Base-by-base conservation (phyloP, 2,797 vertebrate species). In the Adelosebastes latens region DNA sequence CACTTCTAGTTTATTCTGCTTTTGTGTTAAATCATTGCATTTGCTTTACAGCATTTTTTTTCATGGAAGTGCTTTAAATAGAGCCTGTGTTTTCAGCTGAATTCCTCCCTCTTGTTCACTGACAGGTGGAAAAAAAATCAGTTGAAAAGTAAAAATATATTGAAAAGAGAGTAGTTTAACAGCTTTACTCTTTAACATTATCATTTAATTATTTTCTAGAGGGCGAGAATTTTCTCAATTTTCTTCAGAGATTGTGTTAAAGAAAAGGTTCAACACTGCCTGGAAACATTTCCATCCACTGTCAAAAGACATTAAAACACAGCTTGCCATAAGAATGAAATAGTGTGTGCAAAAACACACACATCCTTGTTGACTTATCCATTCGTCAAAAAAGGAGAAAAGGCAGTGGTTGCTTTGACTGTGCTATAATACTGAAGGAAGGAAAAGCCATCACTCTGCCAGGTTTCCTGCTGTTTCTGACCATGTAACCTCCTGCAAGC, bases 391-490 rank as follows among this genome's bases (percentile, higher is more conserved):
- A 68, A 25, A 24, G 27, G 24, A 53, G 22, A 56, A 42, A 55
- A 65, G 46, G 11, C 20, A 62, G 12, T 13, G 24, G 56, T 46
- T 72, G 59, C 61, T 85, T 61, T 76, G 68, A 66, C 39, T 72
- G 1, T 62, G 72, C 39, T 31, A 46, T 79, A 70, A 82, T 58
- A 61, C 29, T 20, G 46, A 49, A 49, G 46, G 60, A 39, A 52
- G 32, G 46, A 75, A 75, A 64, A 83, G 77, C 36, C 72, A 58
- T 77, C 69, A 71, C 81, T 76, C 82, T 81, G 80, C 81, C 79
- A 70, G 69, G n/a, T 67, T 60, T 59, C 60, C 87, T 83, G 86
- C 86, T 85, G 81, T 53, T 81, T 83, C 61, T 77, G 81, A 81
- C 73, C 83, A 77, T 67, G 70, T 85, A 60, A 74, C 80, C 83